Conservation (phyloP, 2,113 vertebrate genomes). For the Gnathonemus longibarbis region DNA sequence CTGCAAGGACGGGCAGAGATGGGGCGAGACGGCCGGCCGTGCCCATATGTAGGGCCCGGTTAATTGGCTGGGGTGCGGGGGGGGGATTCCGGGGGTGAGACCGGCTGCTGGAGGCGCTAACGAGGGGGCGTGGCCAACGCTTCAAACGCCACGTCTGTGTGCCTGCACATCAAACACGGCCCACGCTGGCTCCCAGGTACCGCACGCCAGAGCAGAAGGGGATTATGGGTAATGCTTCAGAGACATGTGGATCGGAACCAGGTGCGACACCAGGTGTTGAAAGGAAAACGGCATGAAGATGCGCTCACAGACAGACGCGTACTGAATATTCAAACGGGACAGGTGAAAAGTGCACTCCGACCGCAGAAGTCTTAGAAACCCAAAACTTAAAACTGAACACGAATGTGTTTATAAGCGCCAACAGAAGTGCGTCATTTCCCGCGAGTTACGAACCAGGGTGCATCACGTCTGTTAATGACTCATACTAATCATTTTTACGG, state of each 20-base stretch:
- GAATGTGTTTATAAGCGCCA: not conserved
- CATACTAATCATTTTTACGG: not conserved
- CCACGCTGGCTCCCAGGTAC: not conserved
- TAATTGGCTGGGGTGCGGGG: not conserved
- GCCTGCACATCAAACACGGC: constrained; percentile 2
- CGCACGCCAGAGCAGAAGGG: not conserved
- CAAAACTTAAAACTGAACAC: not conserved
- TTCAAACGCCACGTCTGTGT: not conserved
- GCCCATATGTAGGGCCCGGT: not conserved
- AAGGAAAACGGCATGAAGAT: not conserved
- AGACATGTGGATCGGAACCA: not conserved
- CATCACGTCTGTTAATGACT: not conserved
- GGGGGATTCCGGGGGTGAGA: not conserved
- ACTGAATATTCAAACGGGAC: not conserved
- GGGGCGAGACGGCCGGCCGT: not conserved
- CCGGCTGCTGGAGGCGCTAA: not conserved
- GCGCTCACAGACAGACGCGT: not conserved
- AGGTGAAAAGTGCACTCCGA: not conserved
- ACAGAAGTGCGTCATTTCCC: not conserved
- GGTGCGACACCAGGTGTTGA: not conserved
- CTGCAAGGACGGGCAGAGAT: not conserved
- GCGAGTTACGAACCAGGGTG: not conserved
- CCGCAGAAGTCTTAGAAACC: not conserved
- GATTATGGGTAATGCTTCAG: not conserved
- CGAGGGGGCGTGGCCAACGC: not conserved